These are phyloP conservation scores for Lateolabrax maculatus DNA, from an alignment of 2,797 vertebrate genomes.

Conservation along the genomic window DNA sequence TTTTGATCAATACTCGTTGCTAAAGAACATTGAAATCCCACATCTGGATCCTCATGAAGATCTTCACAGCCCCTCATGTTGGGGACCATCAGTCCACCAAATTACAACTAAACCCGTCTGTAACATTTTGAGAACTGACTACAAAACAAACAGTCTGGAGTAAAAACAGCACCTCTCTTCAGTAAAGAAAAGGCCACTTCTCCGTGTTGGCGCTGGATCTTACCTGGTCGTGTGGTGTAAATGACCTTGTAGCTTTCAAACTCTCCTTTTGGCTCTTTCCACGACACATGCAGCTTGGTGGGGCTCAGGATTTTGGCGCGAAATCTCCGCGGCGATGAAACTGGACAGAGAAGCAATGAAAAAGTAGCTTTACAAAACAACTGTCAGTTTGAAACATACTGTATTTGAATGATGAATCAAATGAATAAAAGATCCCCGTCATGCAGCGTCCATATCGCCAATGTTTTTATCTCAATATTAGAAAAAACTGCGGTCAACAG, in stretches of 20 bases:
- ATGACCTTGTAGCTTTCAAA: conserved; percentile 91
- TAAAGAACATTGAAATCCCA: not conserved
- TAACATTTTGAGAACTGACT: not conserved
- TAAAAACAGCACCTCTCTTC: not conserved
- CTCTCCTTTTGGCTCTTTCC: conserved; percentile 93
- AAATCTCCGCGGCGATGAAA: conserved; percentile 90
- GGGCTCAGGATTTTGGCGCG: conserved; percentile 89
- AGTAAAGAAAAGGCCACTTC: no score
- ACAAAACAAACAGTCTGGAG: not conserved
- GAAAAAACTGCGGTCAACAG: conserved; percentile 3
- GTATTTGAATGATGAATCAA: conserved; percentile 8
- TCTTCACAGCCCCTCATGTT: not conserved
- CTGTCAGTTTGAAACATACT: not conserved
- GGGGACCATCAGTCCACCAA: not conserved
- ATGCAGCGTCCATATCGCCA: conserved; percentile 34
- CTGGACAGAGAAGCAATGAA: conserved; percentile 77
- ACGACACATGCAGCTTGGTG: conserved; percentile 90
- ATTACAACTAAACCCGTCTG: not conserved
- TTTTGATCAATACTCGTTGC: no score
- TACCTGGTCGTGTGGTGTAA: conserved; percentile 91
- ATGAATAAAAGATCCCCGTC: conserved; percentile 3
- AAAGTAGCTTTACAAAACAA: conserved; percentile 4
- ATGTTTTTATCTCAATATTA: not conserved
- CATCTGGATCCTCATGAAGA: not conserved
- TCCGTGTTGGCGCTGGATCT: conserved; percentile 56